Conservation (phyloP, 2,888 invertebrate species). For the Caenorhabditis sp. region DNA sequence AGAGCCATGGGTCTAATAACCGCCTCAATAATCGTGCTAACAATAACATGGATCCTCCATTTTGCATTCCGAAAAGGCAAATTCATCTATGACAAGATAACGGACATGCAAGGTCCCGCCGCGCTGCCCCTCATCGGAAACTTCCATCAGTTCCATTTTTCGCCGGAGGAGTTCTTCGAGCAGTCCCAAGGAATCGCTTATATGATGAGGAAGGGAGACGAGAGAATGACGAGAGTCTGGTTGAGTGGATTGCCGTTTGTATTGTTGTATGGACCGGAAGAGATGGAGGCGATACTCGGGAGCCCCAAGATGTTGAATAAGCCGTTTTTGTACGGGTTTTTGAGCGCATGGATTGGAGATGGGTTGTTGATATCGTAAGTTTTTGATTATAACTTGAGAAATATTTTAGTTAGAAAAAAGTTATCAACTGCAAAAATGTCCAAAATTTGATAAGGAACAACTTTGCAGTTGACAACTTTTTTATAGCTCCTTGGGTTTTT, state of each 20-base stretch:
- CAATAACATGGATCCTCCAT: constrained; percentile 61
- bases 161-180: constrained; percentile 82
- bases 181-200: constrained; percentile 82
- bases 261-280: constrained; percentile 82
- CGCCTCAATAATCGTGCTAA: constrained; percentile 62
- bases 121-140: constrained; percentile 79
- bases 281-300: constrained; percentile 82
- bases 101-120: constrained; percentile 78
- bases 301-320: constrained; percentile 83
- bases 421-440: not conserved
- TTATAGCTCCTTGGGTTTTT: not conserved
- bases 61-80: constrained; percentile 61
- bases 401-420: not conserved
- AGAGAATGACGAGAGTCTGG: constrained; percentile 79
- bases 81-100: constrained; percentile 69
- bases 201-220: constrained; percentile 75
- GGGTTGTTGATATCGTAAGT: constrained; percentile 85
- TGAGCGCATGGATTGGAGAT: constrained; percentile 85
- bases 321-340: constrained; percentile 84
- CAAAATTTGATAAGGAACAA: not conserved
- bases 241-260: constrained; percentile 80
- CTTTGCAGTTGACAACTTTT: not conserved
- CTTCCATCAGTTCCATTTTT: constrained; percentile 80
- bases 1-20: constrained; percentile 63
- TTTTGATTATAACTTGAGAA: not conserved